Base-by-base conservation (phyloP, 2,797 vertebrate genomes). In the Trachurus trachurus region DNA sequence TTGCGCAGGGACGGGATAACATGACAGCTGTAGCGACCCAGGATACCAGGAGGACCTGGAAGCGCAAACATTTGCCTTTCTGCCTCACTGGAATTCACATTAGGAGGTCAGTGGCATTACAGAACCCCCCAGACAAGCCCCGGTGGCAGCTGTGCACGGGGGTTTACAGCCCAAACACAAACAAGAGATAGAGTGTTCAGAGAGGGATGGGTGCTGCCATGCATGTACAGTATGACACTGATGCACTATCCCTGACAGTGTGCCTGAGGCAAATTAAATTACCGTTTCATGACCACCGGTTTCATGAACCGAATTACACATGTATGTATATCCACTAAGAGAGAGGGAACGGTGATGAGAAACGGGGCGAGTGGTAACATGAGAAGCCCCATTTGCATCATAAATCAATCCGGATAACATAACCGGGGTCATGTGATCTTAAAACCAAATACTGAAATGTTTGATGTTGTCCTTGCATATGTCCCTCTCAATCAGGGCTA, bases 81-180 rank as follows among this genome's bases (percentile, higher is more conserved):
- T 88, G 91, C 87, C 76, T 90, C 79, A 67, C 82, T 91, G 91
- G 93, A 94, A 91, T 92, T 87, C 84, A 87, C 92, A 89, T 93
- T 92, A 89, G 81, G 89, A 85, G 93, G 89, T 93, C 90, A 87
- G 84, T 50, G 50, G 76, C 89, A 82, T 89, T 77, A 82, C 77
- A 75, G 72, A 67, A 70, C 66, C 68, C 68, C 71, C 59, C 81
- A 81, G 80, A 84, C 61, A 22, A 78, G 82, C 81, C 79, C 86
- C 52, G 62, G 60, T 80, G 86, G 84, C 94, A 94, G 91, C 92
- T 94, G 92, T 89, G 83, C 60, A 64, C 9, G 59, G 66, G 61
- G 68, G 76, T 86, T 92, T 88, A 88, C 53, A 63, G 76, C 81
- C 81, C 69, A 80, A 88, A 93, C 78, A 89, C 86, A 93, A 92